Conservation (phyloP, 2,113 vertebrate species). For the Sylvia atricapilla region DNA sequence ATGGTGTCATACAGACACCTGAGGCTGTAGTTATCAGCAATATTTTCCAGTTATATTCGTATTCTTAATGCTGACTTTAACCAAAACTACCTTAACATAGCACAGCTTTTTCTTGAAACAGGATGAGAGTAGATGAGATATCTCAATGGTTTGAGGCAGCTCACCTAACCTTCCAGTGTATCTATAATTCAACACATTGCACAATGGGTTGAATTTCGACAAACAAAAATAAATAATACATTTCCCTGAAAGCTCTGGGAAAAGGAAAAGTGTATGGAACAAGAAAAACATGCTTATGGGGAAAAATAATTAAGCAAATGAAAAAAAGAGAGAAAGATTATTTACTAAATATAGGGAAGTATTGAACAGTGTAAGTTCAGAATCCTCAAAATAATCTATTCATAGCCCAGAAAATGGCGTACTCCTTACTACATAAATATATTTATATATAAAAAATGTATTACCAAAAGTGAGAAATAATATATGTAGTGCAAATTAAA, state of each 20-base stretch:
- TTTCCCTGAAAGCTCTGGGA: neutral
- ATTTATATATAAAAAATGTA: neutral
- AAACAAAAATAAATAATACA: slow-evolving; percentile 45
- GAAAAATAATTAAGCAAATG: neutral
- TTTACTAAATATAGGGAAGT: neutral
- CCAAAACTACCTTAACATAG: neutral
- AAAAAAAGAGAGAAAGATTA: neutral
- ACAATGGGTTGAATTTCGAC: neutral
- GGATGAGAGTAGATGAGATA: neutral
- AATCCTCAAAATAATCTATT: neutral
- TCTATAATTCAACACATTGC: slow-evolving; percentile 12
- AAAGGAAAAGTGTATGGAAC: neutral
- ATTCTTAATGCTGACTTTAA: neutral
- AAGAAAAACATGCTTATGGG: neutral
- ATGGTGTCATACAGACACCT: neutral
- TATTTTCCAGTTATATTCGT: neutral
- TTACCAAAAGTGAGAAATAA: neutral
- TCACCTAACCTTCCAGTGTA: neutral
- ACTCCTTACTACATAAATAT: neutral
- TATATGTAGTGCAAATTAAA: neutral
- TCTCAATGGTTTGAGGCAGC: neutral
- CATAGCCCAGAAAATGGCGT: neutral
- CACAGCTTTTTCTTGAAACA: neutral
- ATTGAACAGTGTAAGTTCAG: neutral
- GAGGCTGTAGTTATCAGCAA: neutral